Evolutionary conservation across 1,140 invertebrate species (phyloP), one percentile per base, ranked within the genome.

Genomic region (Scaptodrosophila lebanonensis): DNA sequence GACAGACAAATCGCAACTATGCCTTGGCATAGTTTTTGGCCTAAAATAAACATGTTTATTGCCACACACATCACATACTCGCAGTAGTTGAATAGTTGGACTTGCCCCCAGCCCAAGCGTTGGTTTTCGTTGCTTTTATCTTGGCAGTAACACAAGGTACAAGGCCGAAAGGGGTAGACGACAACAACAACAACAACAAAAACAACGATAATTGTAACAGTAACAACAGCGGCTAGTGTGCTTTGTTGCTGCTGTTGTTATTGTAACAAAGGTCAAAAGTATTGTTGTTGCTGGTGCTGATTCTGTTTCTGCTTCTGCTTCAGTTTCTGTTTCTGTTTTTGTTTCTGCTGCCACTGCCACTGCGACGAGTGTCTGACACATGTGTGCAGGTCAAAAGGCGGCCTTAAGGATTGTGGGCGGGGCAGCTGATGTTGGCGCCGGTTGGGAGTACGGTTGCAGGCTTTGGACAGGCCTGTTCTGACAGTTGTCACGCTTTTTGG

Each of bases 11-110:
- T n/a, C 8, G 1, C 35, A 47, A 40, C 49, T 44, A 44, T 39
- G 44, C 43, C 68, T 79, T 73, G 73, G 64, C 67, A 65, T 62
- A 52, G 54, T 65, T 60, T 45, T 65, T 75, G 57, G 62, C 47
- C 72, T 77, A 79, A 77, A 77, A 77, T 77, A 77, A 75, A 77
- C 72, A 77, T 79, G 72, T 79, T 77, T 77, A 77, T 77, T 77
- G 73, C 72, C 72, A 77, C n/a, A n/a, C n/a, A n/a, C n/a, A n/a
- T n/a, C n/a, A n/a, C n/a, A n/a, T n/a, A n/a, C n/a, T n/a, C n/a
- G n/a, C n/a, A n/a, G n/a, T n/a, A n/a, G n/a, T n/a, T n/a, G n/a
- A n/a, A n/a, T n/a, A n/a, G n/a, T n/a, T n/a, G n/a, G n/a, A n/a
- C n/a, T n/a, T n/a, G n/a, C n/a, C n/a, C n/a, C n/a, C n/a, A n/a